Evolutionary conservation across 2,797 vertebrate genomes (phyloP).

Genomic region (Apogon talboti): DNA sequence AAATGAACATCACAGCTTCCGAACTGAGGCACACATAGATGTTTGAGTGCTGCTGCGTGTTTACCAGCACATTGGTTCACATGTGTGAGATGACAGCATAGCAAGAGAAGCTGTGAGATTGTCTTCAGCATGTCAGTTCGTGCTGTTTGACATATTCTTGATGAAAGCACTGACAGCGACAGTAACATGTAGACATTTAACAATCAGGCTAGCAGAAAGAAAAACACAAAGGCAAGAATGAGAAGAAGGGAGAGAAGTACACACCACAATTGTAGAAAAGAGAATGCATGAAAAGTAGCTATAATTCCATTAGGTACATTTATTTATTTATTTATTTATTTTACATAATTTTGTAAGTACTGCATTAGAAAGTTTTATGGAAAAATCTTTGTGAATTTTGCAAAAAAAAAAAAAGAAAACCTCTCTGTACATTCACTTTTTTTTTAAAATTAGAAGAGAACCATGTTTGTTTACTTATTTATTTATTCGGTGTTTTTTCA

Average conservation of each 20-base stretch:
- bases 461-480: too few relatives aligned
- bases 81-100: neutral
- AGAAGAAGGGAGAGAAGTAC: neutral
- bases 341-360: too few relatives aligned
- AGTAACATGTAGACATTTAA: slow-evolving; percentile 1
- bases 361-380: too few relatives aligned
- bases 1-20: slow-evolving; percentile 53
- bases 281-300: neutral
- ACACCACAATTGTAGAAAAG: slow-evolving; percentile 8
- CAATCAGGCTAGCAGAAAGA: slow-evolving; percentile 13
- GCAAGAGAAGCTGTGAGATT: slow-evolving; percentile 10
- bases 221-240: slow-evolving; percentile 10
- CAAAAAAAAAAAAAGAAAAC: too few relatives aligned
- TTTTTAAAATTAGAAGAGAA: too few relatives aligned
- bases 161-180: neutral
- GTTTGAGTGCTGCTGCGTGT: neutral
- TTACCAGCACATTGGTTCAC: neutral
- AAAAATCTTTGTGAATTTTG: too few relatives aligned
- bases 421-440: too few relatives aligned
- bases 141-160: slow-evolving; percentile 25
- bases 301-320: too few relatives aligned
- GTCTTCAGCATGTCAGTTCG: slow-evolving; percentile 1
- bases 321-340: too few relatives aligned
- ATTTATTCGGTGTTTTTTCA: too few relatives aligned
- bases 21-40: neutral